These are phyloP conservation scores for Penaeus japonicus DNA, from an alignment of 1,140 invertebrate genomes.

Conservation along the genomic window DNA sequence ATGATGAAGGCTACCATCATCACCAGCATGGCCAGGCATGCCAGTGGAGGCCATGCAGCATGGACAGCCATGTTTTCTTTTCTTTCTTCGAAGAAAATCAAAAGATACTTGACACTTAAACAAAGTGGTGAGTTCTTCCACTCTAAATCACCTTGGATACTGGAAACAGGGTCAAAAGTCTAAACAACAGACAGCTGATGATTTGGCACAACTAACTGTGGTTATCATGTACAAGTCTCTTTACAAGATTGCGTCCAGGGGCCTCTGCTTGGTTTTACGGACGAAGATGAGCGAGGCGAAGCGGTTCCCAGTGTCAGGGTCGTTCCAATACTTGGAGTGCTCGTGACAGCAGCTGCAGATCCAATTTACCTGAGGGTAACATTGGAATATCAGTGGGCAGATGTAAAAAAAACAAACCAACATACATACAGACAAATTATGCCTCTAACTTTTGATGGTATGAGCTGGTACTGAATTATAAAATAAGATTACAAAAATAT, in stretches of 20 bases:
- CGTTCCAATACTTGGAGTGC: constrained; percentile 55
- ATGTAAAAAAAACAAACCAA: neutral
- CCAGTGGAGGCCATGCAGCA: constrained; percentile 54
- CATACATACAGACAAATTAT: neutral
- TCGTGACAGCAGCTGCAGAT: constrained; percentile 59
- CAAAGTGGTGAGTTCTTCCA: no score
- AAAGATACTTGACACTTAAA: neutral
- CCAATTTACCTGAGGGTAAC: constrained; percentile 51
- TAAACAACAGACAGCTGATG: no score
- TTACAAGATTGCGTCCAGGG: constrained; percentile 48
- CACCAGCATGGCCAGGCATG: constrained; percentile 54
- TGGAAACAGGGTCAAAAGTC: no score
- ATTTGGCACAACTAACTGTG: neutral
- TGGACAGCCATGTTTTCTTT: constrained; percentile 40
- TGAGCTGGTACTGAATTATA: neutral
- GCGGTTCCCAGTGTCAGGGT: constrained; percentile 57
- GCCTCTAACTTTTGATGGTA: neutral
- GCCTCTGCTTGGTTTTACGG: constrained; percentile 54
- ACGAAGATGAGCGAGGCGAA: constrained; percentile 58
- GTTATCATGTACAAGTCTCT: neutral
- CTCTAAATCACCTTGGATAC: no score
- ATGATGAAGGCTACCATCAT: constrained; percentile 54
- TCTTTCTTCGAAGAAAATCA: neutral
- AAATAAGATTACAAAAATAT: no score
- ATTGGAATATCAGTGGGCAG: no score